Conservation (phyloP, 2,113 vertebrate species). For the Terrapene triunguis region DNA sequence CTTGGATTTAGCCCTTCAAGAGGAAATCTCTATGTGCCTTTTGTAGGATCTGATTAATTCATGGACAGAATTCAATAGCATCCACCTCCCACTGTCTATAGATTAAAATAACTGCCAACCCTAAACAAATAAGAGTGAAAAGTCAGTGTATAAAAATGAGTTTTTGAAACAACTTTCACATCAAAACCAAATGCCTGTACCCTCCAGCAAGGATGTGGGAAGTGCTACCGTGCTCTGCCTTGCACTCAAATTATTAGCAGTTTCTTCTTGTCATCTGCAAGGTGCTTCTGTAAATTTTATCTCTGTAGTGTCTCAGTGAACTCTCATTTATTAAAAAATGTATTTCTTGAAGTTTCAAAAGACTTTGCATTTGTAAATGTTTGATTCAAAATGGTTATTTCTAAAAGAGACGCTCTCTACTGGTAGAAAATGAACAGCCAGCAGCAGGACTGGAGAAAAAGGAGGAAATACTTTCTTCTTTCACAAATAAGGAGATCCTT, state of each 20-base stretch:
- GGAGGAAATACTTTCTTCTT: not conserved
- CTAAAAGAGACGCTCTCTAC: not conserved
- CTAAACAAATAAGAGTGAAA: not conserved
- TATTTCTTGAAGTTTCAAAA: not conserved
- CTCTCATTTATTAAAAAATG: not conserved
- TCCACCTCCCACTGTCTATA: not conserved
- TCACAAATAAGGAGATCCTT: not conserved
- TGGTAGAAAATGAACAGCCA: not conserved
- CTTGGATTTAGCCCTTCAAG: not conserved
- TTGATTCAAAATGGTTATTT: not conserved
- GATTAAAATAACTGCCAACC: not conserved
- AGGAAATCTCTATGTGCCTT: not conserved
- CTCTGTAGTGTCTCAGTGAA: not conserved
- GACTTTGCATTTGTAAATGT: not conserved
- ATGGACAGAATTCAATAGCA: fast-evolving
- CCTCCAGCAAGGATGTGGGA: not conserved
- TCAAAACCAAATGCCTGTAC: not conserved
- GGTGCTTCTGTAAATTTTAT: not conserved
- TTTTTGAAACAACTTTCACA: not conserved
- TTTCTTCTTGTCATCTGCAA: not conserved
- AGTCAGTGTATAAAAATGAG: not conserved
- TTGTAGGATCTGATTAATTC: not conserved
- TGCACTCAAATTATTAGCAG: not conserved
- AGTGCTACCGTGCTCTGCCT: not conserved
- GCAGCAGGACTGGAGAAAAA: not conserved